Evolutionary conservation across 1,140 invertebrate genomes (phyloP), one percentile per base, ranked within the genome.

Genomic region (Leptinotarsa undecemlineata): DNA sequence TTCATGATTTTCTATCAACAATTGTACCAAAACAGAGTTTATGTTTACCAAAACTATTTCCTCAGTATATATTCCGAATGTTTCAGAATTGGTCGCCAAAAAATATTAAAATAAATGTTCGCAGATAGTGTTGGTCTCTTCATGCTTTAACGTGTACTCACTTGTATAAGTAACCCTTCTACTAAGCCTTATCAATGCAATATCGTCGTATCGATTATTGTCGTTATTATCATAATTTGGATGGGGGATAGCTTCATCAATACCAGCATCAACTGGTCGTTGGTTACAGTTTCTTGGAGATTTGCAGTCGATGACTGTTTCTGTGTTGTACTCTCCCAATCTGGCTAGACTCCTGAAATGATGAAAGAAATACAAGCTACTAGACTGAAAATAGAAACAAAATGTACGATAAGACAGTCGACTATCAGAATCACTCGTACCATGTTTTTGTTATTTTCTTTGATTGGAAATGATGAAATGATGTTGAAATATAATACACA

Each of bases 301-400:
- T 48, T 87, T 83, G 74, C 91, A 93, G 78, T 92, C 91, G 2
- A 86, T 85, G 73, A 89, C 82, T 3, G 84, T 87, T 3, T 82
- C 76, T 0, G 84, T 86, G 74, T 92, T 86, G 75, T 89, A 86
- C 75, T 92, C 91, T 4, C 92, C 92, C 1, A 92, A 78, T 48
- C 91, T 87, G 2, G 93, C 86, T 63, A 82, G 82, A 20, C 83
- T 80, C 60, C 92, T 90, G 3, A 42, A 42, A 42, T 42, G 11
- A 11, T 42, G 33, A 42, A 42, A 42, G 33, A 11, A 42, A 11
- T 42, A 11, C 33, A 42, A 42, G 11, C 8, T 42, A 42, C 33
- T 42, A 11, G 2, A 42, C 33, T 42, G 8, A 42, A 42, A 42
- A 42, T 3, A 11, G 33, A 11, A 42, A 11, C 8, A 42, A 11